These are phyloP conservation scores for Arvicanthis niloticus DNA, from an alignment of 2,113 vertebrate species.

Conservation along the genomic window DNA sequence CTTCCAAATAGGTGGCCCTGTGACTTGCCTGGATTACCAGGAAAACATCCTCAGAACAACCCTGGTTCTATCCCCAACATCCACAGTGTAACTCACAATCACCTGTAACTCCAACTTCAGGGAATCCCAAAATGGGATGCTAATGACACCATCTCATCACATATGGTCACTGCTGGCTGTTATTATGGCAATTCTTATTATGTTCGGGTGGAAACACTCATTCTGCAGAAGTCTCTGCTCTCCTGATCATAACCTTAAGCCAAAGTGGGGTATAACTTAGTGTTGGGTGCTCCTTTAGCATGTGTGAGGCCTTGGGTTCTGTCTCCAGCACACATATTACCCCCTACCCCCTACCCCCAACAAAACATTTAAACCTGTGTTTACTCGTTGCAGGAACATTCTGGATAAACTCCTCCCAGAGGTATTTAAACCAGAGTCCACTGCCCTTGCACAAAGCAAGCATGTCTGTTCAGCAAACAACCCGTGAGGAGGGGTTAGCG, in stretches of 20 bases:
- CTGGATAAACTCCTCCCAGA: not conserved
- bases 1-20: not conserved
- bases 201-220: not conserved
- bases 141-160: not conserved
- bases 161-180: not conserved
- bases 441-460: not conserved
- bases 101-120: not conserved
- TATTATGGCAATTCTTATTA: not conserved
- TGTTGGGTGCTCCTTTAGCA: not conserved
- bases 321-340: not conserved
- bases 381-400: conserved; percentile 63
- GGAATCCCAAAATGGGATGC: not conserved
- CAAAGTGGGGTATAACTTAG: not conserved
- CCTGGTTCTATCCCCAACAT: not conserved
- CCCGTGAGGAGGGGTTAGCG: not conserved
- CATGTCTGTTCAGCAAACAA: conserved; percentile 6
- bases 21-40: not conserved
- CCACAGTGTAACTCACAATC: too few relatives aligned
- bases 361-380: conserved; percentile 16
- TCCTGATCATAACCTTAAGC: not conserved
- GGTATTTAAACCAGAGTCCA: not conserved
- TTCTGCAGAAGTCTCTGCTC: not conserved
- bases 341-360: too few relatives aligned
- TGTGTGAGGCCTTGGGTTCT: not conserved
- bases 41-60: not conserved